Conservation (phyloP, 1,140 invertebrate genomes). For the Lutraria rhynchaena region DNA sequence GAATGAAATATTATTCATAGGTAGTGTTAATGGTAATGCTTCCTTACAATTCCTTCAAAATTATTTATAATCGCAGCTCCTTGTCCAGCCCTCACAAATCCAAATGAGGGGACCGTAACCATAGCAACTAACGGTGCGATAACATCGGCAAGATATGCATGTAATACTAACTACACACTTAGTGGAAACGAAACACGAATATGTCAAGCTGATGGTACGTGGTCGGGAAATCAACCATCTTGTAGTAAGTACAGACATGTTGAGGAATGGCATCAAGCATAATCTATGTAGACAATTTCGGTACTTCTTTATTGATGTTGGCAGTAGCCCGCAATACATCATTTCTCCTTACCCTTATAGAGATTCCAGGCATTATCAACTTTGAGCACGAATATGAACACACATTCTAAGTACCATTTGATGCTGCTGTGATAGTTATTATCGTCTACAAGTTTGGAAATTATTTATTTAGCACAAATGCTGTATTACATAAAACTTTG, state of each 20-base stretch:
- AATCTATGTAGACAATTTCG: too few relatives aligned
- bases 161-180: neutral
- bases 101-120: neutral
- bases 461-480: too few relatives aligned
- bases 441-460: too few relatives aligned
- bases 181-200: constrained; percentile 11
- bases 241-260: constrained; percentile 25
- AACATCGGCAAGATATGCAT: constrained; percentile 22
- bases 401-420: too few relatives aligned
- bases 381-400: too few relatives aligned
- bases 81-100: constrained; percentile 8
- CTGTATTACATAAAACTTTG: too few relatives aligned
- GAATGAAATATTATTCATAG: neutral
- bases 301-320: too few relatives aligned
- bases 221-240: constrained; percentile 7
- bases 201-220: constrained; percentile 29
- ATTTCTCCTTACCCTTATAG: too few relatives aligned
- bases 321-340: too few relatives aligned
- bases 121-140: constrained; percentile 18
- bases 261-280: too few relatives aligned
- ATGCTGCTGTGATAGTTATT: too few relatives aligned
- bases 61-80: constrained; percentile 13
- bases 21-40: neutral
- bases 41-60: neutral
- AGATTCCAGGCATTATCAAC: too few relatives aligned